A percentile compares a stretch with the other conserved stretches of the same genome.
phyloP scores from a whole-genome alignment of 2,888 invertebrate genomes.

The Pyralis farinalis region DNA sequence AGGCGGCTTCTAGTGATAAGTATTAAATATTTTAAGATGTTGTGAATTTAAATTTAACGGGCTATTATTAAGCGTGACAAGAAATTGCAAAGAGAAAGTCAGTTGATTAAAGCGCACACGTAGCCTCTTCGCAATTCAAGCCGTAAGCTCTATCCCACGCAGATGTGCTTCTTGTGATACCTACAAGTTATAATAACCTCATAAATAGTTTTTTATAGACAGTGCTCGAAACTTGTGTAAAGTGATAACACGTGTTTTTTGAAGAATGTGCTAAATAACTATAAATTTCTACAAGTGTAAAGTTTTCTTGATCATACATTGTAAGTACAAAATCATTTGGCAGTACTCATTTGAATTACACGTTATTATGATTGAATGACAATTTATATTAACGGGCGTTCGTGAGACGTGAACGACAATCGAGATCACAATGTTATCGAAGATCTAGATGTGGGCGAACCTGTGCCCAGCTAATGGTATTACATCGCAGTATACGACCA shows the following conservation, averaged over 20 bases:
- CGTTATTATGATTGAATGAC: constrained; percentile 1
- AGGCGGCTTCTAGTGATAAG: too few species aligned
- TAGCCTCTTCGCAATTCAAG: constrained; percentile 35
- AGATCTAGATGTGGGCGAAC: constrained; percentile 39
- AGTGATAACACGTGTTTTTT: too few species aligned
- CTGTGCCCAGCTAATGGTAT: constrained; percentile 33
- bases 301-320: too few species aligned
- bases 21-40: too few species aligned
- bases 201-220: too few species aligned
- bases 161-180: background rate
- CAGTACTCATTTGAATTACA: background rate
- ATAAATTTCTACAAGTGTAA: too few species aligned
- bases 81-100: constrained; percentile 58
- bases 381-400: constrained; percentile 12
- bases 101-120: constrained; percentile 49
- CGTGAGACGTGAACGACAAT: constrained; percentile 34
- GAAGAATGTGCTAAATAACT: too few species aligned
- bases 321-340: background rate
- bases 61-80: constrained; percentile 9
- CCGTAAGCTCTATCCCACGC: constrained; percentile 23
- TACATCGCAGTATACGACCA: constrained; percentile 32
- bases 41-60: background rate
- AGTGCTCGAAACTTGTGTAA: too few species aligned
- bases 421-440: constrained; percentile 42
- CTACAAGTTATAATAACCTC: background rate